A percentile compares a stretch with the other conserved stretches of the same genome.
phyloP scores from a whole-genome alignment of 2,113 vertebrate genomes.

The Cercocebus atys region DNA sequence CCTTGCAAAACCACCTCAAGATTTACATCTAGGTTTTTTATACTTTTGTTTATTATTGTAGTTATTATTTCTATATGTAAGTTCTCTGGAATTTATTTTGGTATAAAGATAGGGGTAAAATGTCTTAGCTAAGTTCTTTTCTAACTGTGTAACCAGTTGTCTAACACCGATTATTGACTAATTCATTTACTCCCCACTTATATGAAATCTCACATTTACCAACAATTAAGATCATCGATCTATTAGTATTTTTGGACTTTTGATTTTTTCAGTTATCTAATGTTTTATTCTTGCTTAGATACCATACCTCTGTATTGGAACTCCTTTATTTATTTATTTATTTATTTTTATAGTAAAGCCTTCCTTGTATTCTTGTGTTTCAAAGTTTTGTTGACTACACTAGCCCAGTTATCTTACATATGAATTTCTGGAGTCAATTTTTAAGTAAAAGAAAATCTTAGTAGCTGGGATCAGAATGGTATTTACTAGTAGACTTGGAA shows the following conservation, averaged over 20 bases:
- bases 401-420: neutral
- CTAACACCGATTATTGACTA: neutral
- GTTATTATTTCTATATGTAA: neutral
- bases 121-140: neutral
- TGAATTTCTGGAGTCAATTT: neutral
- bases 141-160: neutral
- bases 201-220: neutral
- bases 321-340: neutral
- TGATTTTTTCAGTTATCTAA: neutral
- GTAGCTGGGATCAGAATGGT: neutral
- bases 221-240: neutral
- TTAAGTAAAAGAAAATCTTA: conserved; percentile 13
- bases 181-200: neutral
- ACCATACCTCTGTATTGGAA: neutral
- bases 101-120: neutral
- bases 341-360: neutral
- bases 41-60: neutral
- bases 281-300: neutral
- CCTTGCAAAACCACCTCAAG: neutral
- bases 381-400: neutral
- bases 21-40: neutral
- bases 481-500: neutral
- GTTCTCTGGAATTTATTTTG: neutral
- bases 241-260: neutral
- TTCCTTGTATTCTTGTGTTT: neutral